Evolutionary conservation across 2,113 vertebrate genomes (phyloP).

Genomic region (Semnornis frantzii): DNA sequence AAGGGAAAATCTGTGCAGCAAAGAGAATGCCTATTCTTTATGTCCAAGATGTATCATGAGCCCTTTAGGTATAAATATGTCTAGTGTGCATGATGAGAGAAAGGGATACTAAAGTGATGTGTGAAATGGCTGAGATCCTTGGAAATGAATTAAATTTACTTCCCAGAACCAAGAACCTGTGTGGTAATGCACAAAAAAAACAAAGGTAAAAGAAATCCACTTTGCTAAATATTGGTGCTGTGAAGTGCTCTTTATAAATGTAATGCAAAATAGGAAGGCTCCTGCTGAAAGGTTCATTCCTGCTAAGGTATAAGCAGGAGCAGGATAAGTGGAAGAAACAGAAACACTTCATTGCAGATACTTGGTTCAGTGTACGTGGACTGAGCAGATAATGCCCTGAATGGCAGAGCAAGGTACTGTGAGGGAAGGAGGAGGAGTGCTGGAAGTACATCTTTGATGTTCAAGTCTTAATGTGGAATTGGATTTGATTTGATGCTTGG

Average conservation of each 20-base stretch:
- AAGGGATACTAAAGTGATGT: not conserved
- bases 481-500: constrained; percentile 6
- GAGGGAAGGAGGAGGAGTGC: not conserved
- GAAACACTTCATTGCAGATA: not conserved
- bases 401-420: not conserved
- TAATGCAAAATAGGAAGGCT: not conserved
- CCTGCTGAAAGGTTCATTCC: not conserved
- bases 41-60: not conserved
- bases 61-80: not conserved
- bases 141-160: constrained; percentile 12
- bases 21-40: not conserved
- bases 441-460: not conserved
- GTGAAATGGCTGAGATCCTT: not conserved
- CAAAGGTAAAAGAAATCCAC: not conserved
- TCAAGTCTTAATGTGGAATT: not conserved
- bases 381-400: not conserved
- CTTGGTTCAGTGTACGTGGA: not conserved
- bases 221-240: not conserved
- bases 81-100: not conserved
- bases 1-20: not conserved
- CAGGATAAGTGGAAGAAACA: not conserved
- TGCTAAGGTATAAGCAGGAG: not conserved
- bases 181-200: not conserved
- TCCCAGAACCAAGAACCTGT: not conserved
- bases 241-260: not conserved